Base-by-base conservation (phyloP, 2,888 invertebrate genomes). In the Lasius fuliginosus region DNA sequence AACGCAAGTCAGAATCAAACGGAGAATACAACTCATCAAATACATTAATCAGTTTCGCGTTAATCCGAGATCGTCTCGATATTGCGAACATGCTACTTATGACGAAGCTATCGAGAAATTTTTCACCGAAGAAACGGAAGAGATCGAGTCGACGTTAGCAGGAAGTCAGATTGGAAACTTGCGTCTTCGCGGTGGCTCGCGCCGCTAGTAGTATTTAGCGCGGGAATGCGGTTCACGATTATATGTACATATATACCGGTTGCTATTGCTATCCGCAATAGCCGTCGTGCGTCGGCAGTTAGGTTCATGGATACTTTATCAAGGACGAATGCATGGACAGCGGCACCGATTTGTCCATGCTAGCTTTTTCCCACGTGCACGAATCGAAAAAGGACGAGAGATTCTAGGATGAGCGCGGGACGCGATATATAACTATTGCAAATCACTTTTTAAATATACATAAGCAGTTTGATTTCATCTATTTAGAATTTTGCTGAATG, bases 181-280 rank as follows among this genome's bases (percentile, higher is more conserved):
- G 75, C 82, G 89, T 89, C 82, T 89, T 86, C 60, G 79, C 36
- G 58, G 8, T 73, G 74, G 58, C 73, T 76, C 75, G 49, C 49
- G 42, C 68, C 36, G 60, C 82, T 77, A 69, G 23, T 85, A 83
- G 91, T 92, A 89, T 91, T 91, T 88, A 89, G 87, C 88, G 85
- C 91, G 89, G 90, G 92, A 92, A 92, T 91, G 91, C 91, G 89
- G 92, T 85, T 85, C 85, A 88, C 85, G 89, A 89, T 91, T 90
- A 23, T 23, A 23, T 23, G 0, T 23, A 82, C 85, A 23, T 23
- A 23, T 23, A 23, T 23, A 82, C 85, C 90, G 88, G 85, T 90
- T 90, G 74, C 58, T 84, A 86, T 90, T 87, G 85, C 84, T 88
- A 87, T 85, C 82, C 81, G 77, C 77, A 68, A 18, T 69, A 65